phyloP scores from a whole-genome alignment of 2,113 vertebrate species.

The Spilogale gracilis region DNA sequence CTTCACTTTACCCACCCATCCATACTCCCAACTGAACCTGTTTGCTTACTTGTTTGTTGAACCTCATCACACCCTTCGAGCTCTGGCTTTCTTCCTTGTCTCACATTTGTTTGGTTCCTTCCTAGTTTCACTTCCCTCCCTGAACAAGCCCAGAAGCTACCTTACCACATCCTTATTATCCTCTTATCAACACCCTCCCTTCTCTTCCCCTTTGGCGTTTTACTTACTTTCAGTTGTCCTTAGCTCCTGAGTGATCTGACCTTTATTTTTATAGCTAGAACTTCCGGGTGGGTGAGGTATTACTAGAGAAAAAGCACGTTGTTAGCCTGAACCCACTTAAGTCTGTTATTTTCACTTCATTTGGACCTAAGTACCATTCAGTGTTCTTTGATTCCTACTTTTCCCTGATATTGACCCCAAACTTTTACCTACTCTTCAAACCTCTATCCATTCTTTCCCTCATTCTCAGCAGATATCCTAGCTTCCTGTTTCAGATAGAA shows the following conservation, averaged over 20 bases:
- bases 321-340: not conserved
- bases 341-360: slow-evolving; percentile 3
- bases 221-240: not conserved
- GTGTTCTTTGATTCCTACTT: not conserved
- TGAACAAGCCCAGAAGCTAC: not conserved
- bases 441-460: not conserved
- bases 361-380: not conserved
- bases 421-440: not conserved
- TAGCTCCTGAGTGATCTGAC: not conserved
- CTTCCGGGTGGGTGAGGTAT: not conserved
- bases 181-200: not conserved
- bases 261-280: not conserved
- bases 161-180: not conserved
- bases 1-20: not conserved
- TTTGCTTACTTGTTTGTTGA: not conserved
- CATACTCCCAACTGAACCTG: not conserved
- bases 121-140: not conserved
- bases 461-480: not conserved
- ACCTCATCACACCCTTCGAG: not conserved
- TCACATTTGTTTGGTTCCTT: not conserved
- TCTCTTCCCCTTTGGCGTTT: not conserved
- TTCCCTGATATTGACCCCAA: not conserved
- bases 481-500: not conserved
- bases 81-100: not conserved
- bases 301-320: not conserved